Evolutionary conservation across 2,113 vertebrate genomes (phyloP).

Genomic region (Oenanthe oenanthe): DNA sequence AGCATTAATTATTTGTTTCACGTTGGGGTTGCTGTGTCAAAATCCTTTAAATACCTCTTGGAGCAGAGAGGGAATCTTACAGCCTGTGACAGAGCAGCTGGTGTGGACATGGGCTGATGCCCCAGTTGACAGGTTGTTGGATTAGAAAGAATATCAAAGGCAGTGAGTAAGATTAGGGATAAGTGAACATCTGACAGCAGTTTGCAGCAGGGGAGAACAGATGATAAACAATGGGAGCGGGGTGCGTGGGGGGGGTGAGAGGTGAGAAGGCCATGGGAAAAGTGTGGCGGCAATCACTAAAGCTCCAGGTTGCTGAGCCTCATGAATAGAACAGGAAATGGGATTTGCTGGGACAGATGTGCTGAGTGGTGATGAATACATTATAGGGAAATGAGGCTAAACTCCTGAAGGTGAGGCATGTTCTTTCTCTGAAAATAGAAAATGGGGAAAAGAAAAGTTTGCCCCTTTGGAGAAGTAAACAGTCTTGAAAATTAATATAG

Average conservation of each 20-base stretch:
- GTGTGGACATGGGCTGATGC: slow-evolving; percentile 77
- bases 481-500: background rate
- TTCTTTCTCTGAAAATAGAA: slow-evolving; percentile 36
- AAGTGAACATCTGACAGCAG: slow-evolving; percentile 78
- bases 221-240: slow-evolving; percentile 79
- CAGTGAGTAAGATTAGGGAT: slow-evolving; percentile 76
- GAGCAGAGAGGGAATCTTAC: slow-evolving; percentile 62
- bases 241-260: slow-evolving; percentile 61
- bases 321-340: slow-evolving; percentile 80
- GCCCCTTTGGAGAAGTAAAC: background rate
- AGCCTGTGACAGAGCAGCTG: slow-evolving; percentile 77
- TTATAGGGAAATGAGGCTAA: slow-evolving; percentile 70
- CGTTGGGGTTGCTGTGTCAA: slow-evolving; percentile 48
- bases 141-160: slow-evolving; percentile 80
- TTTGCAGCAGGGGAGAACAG: slow-evolving; percentile 78
- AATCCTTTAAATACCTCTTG: slow-evolving; percentile 69
- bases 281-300: slow-evolving; percentile 76
- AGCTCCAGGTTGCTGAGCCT: slow-evolving; percentile 77
- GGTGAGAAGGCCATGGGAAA: slow-evolving; percentile 82
- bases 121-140: slow-evolving; percentile 78
- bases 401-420: slow-evolving; percentile 63
- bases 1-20: slow-evolving; percentile 76
- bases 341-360: slow-evolving; percentile 78
- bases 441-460: background rate
- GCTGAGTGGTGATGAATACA: slow-evolving; percentile 75